These are phyloP conservation scores for Prosapia bicincta DNA, from an alignment of 2,888 invertebrate species.

Conservation along the genomic window DNA sequence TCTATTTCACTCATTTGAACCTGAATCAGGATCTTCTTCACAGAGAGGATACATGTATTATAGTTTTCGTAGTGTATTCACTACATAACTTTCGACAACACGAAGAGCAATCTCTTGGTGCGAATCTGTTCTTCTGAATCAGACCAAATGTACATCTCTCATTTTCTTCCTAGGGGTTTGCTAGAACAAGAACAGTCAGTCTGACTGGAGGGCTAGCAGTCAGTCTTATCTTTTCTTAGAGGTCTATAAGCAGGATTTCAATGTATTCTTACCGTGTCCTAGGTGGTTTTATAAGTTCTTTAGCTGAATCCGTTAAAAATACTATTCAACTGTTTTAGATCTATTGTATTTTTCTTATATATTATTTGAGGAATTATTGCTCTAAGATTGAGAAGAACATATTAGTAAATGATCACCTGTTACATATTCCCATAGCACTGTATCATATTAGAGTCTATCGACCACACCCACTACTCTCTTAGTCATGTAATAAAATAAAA, in stretches of 20 bases:
- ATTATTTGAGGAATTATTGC: constrained; percentile 9
- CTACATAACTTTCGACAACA: neutral
- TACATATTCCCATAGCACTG: neutral
- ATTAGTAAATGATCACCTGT: neutral
- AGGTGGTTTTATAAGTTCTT: neutral
- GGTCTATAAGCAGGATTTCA: neutral
- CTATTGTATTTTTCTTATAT: neutral
- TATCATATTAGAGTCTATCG: neutral
- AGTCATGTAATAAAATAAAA: neutral
- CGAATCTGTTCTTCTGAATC: neutral
- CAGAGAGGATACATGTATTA: too few relatives aligned
- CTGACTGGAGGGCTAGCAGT: too few relatives aligned
- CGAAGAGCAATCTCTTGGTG: neutral
- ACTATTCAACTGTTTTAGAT: neutral
- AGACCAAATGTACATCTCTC: neutral
- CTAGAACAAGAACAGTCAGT: neutral
- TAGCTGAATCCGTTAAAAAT: neutral
- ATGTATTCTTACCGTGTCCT: neutral
- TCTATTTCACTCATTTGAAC: too few relatives aligned
- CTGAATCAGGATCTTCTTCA: too few relatives aligned
- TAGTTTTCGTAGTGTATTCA: neutral
- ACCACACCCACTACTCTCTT: neutral
- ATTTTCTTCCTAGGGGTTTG: neutral
- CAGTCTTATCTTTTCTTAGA: neutral
- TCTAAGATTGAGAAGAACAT: neutral